phyloP scores from a whole-genome alignment of 2,888 invertebrate species.

The Eulithis prunata region DNA sequence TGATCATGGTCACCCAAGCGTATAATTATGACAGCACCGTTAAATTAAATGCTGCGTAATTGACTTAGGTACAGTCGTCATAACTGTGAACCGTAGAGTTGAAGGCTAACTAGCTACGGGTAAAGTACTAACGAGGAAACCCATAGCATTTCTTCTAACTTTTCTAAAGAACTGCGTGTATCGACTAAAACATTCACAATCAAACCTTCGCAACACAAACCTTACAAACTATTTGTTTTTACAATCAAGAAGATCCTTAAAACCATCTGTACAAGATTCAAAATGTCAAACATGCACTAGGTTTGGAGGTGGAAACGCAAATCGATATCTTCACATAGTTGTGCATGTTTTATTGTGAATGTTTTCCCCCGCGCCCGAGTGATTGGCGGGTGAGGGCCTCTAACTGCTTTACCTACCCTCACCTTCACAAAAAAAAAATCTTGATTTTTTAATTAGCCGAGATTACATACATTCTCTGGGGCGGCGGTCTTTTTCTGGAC shows the following conservation, averaged over 20 bases:
- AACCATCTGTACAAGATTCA: too few relatives aligned
- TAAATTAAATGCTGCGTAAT: conserved; percentile 27
- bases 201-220: too few relatives aligned
- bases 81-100: conserved; percentile 13
- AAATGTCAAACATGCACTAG: too few relatives aligned
- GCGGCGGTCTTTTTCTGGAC: not conserved
- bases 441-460: not conserved
- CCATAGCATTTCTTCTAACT: not conserved
- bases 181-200: too few relatives aligned
- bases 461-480: too few relatives aligned
- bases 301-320: too few relatives aligned
- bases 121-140: not conserved
- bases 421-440: not conserved
- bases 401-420: not conserved
- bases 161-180: not conserved
- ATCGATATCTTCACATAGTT: too few relatives aligned
- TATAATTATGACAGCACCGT: conserved; percentile 31
- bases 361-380: too few relatives aligned
- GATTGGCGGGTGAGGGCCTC: not conserved
- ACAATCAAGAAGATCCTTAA: too few relatives aligned
- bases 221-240: too few relatives aligned
- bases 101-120: conserved; percentile 13
- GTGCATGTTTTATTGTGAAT: too few relatives aligned
- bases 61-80: conserved; percentile 20
- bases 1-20: conserved; percentile 19